Evolutionary conservation across 2,888 invertebrate species (phyloP).

Genomic region (Trichacis sp.): DNA sequence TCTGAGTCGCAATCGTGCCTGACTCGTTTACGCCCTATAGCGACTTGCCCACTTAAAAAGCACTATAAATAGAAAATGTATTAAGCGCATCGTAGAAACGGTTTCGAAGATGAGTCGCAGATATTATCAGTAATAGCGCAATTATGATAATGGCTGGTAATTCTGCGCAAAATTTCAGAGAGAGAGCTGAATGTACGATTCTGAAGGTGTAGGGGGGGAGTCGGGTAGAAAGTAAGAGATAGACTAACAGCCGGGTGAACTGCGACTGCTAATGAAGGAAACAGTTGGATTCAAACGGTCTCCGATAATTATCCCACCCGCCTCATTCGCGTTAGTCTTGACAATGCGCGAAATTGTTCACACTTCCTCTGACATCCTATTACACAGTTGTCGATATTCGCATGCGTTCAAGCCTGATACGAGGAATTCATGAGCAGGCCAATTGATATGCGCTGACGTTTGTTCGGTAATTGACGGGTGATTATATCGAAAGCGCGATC

Average conservation of each 20-base stretch:
- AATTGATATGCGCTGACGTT: conserved; percentile 3
- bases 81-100: conserved; percentile 58
- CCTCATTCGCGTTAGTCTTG: conserved; percentile 61
- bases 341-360: conserved; percentile 69
- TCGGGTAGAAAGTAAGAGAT: conserved; percentile 42
- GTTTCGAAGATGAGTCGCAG: conserved; percentile 59
- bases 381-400: conserved; percentile 40
- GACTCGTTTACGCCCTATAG: conserved; percentile 35
- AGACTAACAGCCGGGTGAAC: conserved; percentile 54
- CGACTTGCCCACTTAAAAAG: conserved; percentile 53
- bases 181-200: conserved; percentile 12
- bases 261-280: conserved; percentile 70
- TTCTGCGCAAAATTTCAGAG: conserved; percentile 62
- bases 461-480: not conserved
- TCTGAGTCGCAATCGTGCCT: conserved; percentile 31
- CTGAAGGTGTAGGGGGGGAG: no score
- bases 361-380: conserved; percentile 65
- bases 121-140: conserved; percentile 69
- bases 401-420: conserved; percentile 24
- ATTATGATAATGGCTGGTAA: conserved; percentile 69
- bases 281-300: conserved; percentile 70
- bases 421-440: conserved; percentile 16
- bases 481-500: no score
- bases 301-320: conserved; percentile 67
- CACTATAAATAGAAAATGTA: conserved; percentile 66